Evolutionary conservation across 2,888 invertebrate genomes (phyloP).

Genomic region (Perdita meconis): DNA sequence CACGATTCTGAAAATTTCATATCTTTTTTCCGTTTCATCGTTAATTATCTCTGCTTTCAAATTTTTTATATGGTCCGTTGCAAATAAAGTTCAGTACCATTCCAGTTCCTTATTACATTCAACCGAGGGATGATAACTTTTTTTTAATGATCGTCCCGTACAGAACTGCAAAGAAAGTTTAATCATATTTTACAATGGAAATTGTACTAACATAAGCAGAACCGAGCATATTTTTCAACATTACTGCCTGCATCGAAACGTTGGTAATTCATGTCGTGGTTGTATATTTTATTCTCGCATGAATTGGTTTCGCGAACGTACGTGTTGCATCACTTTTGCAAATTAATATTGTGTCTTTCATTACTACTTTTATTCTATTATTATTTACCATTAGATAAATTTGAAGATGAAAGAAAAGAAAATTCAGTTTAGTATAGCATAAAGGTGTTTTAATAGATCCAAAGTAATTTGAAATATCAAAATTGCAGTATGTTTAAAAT

Average conservation of each 20-base stretch:
- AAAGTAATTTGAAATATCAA: too few relatives aligned
- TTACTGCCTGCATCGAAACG: neutral
- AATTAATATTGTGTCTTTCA: too few relatives aligned
- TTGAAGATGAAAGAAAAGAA: too few relatives aligned
- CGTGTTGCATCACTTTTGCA: neutral
- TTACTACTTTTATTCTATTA: too few relatives aligned
- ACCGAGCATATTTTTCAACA: neutral
- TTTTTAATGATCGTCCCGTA: neutral
- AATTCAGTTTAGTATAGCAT: too few relatives aligned
- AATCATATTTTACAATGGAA: slow-evolving; percentile 8
- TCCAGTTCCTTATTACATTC: neutral
- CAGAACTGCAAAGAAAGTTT: neutral
- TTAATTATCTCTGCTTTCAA: too few relatives aligned
- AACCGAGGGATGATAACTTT: neutral
- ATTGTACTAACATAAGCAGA: neutral
- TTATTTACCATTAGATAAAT: too few relatives aligned
- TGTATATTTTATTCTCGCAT: slow-evolving; percentile 1
- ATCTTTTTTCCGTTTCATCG: neutral
- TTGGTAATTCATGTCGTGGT: neutral
- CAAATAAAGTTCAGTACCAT: neutral
- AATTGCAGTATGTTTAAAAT: too few relatives aligned
- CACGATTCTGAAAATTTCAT: neutral
- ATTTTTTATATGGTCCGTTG: neutral
- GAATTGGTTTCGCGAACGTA: neutral
- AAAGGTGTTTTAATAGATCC: too few relatives aligned